Evolutionary conservation across 1,140 invertebrate genomes (phyloP), one percentile per base, ranked within the genome.

Genomic region (Geopemphigus sp.): DNA sequence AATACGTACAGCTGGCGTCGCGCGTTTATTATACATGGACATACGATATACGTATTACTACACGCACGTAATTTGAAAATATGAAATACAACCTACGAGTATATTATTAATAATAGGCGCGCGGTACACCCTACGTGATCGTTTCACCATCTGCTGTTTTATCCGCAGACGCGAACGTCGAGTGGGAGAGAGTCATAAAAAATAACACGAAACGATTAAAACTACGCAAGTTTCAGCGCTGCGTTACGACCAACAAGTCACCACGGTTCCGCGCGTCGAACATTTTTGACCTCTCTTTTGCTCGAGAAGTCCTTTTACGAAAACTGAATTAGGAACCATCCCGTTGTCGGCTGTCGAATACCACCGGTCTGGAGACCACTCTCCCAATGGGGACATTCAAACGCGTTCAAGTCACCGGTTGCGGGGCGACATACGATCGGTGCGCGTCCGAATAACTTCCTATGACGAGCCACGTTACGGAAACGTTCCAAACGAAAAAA

Each of bases 111-210:
- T 47, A 59, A 59, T 63, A 63, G 39, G 54, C 39, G n/a, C 29
- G 17, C 32, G n/a, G 17, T 26, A 47, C 57, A 47, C 26, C 56
- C 53, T 24, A 78, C 57, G 61, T 78, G 57, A 15, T 32, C 17
- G 39, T 59, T 45, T 26, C 39, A 29, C 74, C 72, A 74, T 74
- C 72, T 72, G 68, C 50, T n/a, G 29, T 72, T 54, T 54, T 29
- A 54, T 54, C 68, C 2, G 47, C 3, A 10, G 22, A 50, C 22
- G 45, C 17, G 26, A 22, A 22, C 26, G 14, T 10, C 3, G 17
- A 54, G 24, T 3, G 1, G 22, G 50, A 8, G 32, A 39, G n/a
- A n/a, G n/a, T 63, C 29, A 29, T 54, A 53, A 70, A 53, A 72
- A 29, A n/a, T n/a, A n/a, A 72, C 15, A 50, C 1, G 3, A 39